Evolutionary conservation across 2,113 vertebrate genomes (phyloP), one percentile per base, ranked within the genome.

Genomic region (Oreocharis arfaki): DNA sequence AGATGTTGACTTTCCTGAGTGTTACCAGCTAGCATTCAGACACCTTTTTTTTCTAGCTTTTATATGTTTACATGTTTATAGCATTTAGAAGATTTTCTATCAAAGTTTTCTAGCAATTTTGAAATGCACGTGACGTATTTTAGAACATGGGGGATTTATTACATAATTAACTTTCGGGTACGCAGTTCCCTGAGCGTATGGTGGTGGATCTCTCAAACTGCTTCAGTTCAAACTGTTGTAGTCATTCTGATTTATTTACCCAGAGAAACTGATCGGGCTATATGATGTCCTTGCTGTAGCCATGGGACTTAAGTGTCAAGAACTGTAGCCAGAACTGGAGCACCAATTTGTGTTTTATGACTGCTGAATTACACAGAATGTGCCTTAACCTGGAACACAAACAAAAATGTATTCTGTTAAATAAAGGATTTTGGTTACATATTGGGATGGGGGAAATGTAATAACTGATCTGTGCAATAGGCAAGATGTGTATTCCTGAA

Each of bases 321-420:
- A 89, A 9, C 10, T 67, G 26, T 6, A 81, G 44, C 22, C 18
- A 37, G n/a, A 59, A 37, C 9, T 44, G 33, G 63, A 52, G 8
- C 42, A 8, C 10, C 28, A 57, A 16, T 33, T 59, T 52, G 16
- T 52, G 3, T 44, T 17, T 39, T 55, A 24, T 15, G 33, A 23
- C 50, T 81, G 32, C 18, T 78, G n/a, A 74, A 67, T n/a, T 87
- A 30, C 0, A 0, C 23, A 33, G 22, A 12, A 2, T 11, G 2
- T 22, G 9, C 32, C 47, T 89, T 49, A 69, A 39, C 32, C 35
- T 60, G 46, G 8, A 65, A 73, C 17, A 41, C 26, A 81, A 76
- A 50, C 4, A 63, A 10, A 57, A 44, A 64, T 3, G 10, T 19
- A 13, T 74, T 16, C 21, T 63, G 19, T 24, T 59, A 75, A 75